These are phyloP conservation scores for human (Homo sapiens) DNA, from an alignment of 2,113 vertebrate species.

Conservation along the genomic window GRCh38 chrX:94344501-94345000, in stretches of 20 bases:
- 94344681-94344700: slow-evolving; percentile 43
- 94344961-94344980: not conserved
- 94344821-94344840: slow-evolving; percentile 44
- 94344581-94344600: not conserved
- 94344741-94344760: slow-evolving; percentile 55
- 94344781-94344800: slow-evolving; percentile 57
- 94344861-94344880: slow-evolving; percentile 17
- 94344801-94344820: slow-evolving; percentile 48
- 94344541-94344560: not conserved
- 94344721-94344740: slow-evolving; percentile 59
- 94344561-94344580: not conserved
- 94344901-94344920: slow-evolving; percentile 15
- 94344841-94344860: slow-evolving; percentile 35
- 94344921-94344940: not conserved
- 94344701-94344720: slow-evolving; percentile 47
- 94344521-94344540: not conserved
- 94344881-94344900: slow-evolving; percentile 51
- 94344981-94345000: not conserved
- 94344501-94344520: not conserved
- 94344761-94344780: slow-evolving; percentile 59
- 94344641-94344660: slow-evolving; percentile 19
- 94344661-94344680: not conserved
- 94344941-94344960: not conserved
- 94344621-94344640: not conserved
- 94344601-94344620: not conserved